Base-by-base conservation (phyloP, 2,797 vertebrate species). In the Phoebastria nigripes region DNA sequence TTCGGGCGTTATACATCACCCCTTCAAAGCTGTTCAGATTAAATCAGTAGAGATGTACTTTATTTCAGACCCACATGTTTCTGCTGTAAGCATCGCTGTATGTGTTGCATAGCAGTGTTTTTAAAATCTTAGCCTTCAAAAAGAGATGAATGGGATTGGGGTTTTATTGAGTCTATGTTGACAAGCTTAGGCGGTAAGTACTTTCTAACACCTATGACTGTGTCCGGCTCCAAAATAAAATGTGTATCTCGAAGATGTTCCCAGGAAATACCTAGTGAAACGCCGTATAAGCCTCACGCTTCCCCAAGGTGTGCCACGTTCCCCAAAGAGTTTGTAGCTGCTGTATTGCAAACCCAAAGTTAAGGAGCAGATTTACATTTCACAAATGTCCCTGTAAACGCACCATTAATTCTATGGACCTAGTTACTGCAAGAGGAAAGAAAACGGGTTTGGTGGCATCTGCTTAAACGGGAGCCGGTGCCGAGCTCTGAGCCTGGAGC, bases 401-500 rank as follows among this genome's bases (percentile, higher is more conserved):
- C 71, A 35, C n/a, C 91, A 37, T 88, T 89, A 89, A 89, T 88
- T 87, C 87, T 55, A 5, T 15, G 62, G 44, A 15, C 26, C 62
- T 22, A 25, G 71, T 41, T 46, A 47, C 79, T 5, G 47, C 33
- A 58, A 52, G 70, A 79, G 63, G 66, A 41, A 42, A 51, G 58
- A 8, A 18, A 42, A 2, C 2, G 12, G 17, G 4, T 54, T 21
- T 4, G 46, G n/a, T 3, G 56, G 3, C 31, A 8, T 14, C 18
- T 5, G 5, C 41, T 20, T 8, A 7, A 22, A 28, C 0, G 19
- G 12, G 10, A 28, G 52, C 18, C 20, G 12, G 49, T 4, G 25
- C 49, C 44, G 39, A 95, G 96, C 42, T 13, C 66, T 79, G 92
- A 88, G 90, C 96, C 94, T 97, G 95, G 97, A 97, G 97, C 86